Evolutionary conservation across 2,888 invertebrate species (phyloP).

Genomic region (Lamellibrachia columna): DNA sequence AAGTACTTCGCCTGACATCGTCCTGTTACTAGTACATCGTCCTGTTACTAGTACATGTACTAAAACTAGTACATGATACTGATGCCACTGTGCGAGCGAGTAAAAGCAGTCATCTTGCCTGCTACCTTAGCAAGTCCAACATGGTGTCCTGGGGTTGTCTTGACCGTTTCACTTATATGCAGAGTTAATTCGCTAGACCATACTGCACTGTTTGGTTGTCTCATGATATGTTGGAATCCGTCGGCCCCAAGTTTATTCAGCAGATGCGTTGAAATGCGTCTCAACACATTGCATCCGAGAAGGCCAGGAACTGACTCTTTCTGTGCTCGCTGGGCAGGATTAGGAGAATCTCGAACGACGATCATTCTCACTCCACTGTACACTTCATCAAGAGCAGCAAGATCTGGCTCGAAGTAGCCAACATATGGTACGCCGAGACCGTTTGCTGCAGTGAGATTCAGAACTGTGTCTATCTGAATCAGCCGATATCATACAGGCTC

Average conservation of each 20-base stretch:
- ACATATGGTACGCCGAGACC: too few relatives aligned
- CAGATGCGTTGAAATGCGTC: not conserved
- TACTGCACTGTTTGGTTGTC: not conserved
- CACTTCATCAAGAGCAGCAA: too few relatives aligned
- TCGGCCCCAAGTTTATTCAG: not conserved
- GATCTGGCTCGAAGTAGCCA: too few relatives aligned
- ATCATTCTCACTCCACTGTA: too few relatives aligned
- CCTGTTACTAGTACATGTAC: not conserved
- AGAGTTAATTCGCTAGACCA: not conserved
- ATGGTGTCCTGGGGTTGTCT: not conserved
- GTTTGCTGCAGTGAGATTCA: too few relatives aligned
- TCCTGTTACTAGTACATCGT: not conserved
- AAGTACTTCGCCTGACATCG: not conserved
- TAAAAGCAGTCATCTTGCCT: too few relatives aligned
- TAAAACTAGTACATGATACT: not conserved
- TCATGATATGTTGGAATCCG: not conserved
- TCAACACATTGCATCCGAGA: not conserved
- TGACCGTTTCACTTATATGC: not conserved
- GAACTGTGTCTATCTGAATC: too few relatives aligned
- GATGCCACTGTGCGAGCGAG: not conserved
- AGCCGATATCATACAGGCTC: too few relatives aligned
- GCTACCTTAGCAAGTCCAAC: not conserved
- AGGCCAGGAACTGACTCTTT: not conserved
- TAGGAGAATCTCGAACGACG: not conserved
- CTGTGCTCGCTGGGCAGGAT: not conserved